Percentiles rank a stretch among this genome's conserved stretches.
Evolutionary conservation across 2,888 invertebrate genomes (phyloP).

Genomic region (Scelioninae gen. 1): DNA sequence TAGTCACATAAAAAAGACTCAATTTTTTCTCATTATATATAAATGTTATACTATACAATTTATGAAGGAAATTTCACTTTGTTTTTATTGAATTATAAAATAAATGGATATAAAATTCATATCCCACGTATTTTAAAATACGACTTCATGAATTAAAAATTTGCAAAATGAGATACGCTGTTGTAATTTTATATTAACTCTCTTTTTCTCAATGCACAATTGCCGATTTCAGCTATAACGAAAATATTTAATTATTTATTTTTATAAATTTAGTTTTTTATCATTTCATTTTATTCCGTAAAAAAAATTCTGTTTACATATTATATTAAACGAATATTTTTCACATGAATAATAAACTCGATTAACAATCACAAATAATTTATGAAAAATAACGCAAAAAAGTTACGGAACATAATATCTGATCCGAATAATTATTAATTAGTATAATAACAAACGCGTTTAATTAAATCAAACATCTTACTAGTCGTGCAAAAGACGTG

Average conservation of each 20-base stretch:
- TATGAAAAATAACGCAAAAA: not conserved
- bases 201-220: no score
- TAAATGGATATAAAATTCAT: slow-evolving; percentile 29
- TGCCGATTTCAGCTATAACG: no score
- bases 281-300: no score
- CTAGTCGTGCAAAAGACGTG: slow-evolving; percentile 8
- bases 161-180: not conserved
- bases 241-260: no score
- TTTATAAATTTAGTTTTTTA: no score
- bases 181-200: no score
- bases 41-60: slow-evolving; percentile 16
- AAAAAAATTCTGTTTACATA: no score
- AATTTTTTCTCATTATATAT: slow-evolving; percentile 24
- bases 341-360: no score
- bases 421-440: slow-evolving; percentile 33
- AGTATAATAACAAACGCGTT: slow-evolving; percentile 15
- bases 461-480: slow-evolving; percentile 56
- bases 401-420: not conserved
- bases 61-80: slow-evolving; percentile 22
- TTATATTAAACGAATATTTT: no score
- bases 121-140: slow-evolving; percentile 14
- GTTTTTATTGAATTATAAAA: slow-evolving; percentile 43
- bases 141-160: slow-evolving; percentile 12
- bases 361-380: no score
- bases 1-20: slow-evolving; percentile 9